Conservation (phyloP, 2,888 invertebrate species). For the Cabera pusaria region DNA sequence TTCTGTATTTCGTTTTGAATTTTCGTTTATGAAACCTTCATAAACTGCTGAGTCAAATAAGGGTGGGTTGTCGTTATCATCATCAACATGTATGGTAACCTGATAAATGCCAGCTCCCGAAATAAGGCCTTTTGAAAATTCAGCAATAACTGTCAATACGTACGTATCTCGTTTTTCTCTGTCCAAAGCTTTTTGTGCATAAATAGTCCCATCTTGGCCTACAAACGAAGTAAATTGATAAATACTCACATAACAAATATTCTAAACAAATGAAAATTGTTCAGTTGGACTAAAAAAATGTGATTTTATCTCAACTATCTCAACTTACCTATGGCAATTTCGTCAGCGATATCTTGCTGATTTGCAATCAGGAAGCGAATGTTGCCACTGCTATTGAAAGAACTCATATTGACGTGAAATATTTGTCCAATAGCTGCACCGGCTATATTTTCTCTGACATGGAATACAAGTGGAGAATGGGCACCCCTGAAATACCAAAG, state of each 20-base stretch:
- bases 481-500: slow-evolving; percentile 79
- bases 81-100: slow-evolving; percentile 90
- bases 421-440: slow-evolving; percentile 89
- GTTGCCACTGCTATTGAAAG: slow-evolving; percentile 67
- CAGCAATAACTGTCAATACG: slow-evolving; percentile 90
- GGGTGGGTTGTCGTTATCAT: slow-evolving; percentile 95
- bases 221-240: no score
- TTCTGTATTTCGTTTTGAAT: slow-evolving; percentile 87
- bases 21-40: slow-evolving; percentile 91
- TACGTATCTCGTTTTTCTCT: slow-evolving; percentile 89
- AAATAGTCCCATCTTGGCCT: slow-evolving; percentile 89
- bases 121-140: slow-evolving; percentile 87
- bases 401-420: slow-evolving; percentile 80
- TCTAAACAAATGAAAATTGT: no score
- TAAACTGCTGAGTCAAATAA: slow-evolving; percentile 88
- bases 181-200: slow-evolving; percentile 89
- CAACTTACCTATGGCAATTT: slow-evolving; percentile 88
- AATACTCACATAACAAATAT: no score
- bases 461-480: slow-evolving; percentile 88
- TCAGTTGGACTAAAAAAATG: no score
- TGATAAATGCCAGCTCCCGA: slow-evolving; percentile 90
- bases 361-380: slow-evolving; percentile 91
- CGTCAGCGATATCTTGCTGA: slow-evolving; percentile 91
- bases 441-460: slow-evolving; percentile 89
- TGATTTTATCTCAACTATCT: no score